phyloP scores from a whole-genome alignment of 1,140 invertebrate species.

The Bombus confusus region DNA sequence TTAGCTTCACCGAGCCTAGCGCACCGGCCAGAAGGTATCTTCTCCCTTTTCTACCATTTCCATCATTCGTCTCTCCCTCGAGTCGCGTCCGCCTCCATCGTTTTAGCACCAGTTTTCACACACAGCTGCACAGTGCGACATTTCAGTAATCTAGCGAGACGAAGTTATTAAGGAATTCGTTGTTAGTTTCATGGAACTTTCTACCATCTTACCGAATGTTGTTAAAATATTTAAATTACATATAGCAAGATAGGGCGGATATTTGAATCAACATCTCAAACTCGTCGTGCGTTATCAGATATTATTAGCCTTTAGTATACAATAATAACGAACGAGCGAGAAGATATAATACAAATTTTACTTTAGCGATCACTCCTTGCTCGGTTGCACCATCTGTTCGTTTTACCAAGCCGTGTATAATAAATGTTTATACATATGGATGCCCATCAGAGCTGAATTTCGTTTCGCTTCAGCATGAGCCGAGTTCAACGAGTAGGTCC shows the following conservation, averaged over 20 bases:
- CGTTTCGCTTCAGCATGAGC: background rate
- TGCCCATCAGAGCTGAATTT: background rate
- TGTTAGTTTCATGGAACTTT: no score
- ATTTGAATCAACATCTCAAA: no score
- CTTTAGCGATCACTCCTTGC: background rate
- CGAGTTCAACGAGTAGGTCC: no score
- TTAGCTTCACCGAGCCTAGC: conserved; percentile 46
- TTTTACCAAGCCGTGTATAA: background rate
- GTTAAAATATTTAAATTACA: no score
- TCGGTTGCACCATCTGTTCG: background rate
- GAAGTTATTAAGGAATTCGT: background rate
- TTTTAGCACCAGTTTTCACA: background rate
- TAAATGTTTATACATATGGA: background rate
- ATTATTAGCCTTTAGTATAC: no score
- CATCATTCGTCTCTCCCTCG: background rate
- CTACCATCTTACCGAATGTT: no score
- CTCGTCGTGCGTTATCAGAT: no score
- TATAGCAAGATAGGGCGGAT: no score
- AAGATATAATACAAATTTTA: no score
- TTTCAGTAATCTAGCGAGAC: background rate
- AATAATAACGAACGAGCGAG: no score
- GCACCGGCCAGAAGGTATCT: background rate
- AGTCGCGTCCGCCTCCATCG: background rate
- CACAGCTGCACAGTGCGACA: no score
- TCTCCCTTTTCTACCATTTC: background rate